Evolutionary conservation across 2,113 vertebrate genomes (phyloP), one percentile per base, ranked within the genome.

Genomic region (Empidonax alnorum): DNA sequence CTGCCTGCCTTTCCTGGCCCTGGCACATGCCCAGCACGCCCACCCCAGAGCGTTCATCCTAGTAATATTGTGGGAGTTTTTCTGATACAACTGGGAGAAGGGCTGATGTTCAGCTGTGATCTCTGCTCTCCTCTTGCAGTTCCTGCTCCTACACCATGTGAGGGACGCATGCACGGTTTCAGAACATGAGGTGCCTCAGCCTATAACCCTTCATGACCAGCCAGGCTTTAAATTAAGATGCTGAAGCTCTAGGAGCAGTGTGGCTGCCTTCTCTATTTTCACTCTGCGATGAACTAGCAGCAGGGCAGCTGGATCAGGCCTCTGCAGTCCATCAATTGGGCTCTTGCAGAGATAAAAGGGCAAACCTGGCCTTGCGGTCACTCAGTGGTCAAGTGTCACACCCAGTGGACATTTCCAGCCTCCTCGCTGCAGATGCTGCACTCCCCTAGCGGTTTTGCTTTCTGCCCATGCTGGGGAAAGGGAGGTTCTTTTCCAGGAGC

Each of bases 231-330:
- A 62, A 75, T 42, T 13, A 52, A 87, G 52, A 23, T 7, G 5
- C 31, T 58, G 63, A 59, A 76, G 53, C 42, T 81, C 47, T 72
- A 1, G 2, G 53, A 80, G 12, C 7, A 53, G 10, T 20, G 74
- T 42, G 79, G 9, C 53, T 56, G 63, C 78, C 69, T 68, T 65
- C 58, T 80, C 41, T 19, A 1, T 30, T 27, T 37, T 50, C 0
- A 0, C 1, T 1, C 13, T 1, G 3, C 46, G 10, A 31, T 62
- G 52, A 74, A 24, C 21, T 9, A 42, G 28, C 35, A 28, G 5
- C 55, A 39, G 35, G 23, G 7, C 22, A 56, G 66, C 22, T 82
- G 35, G 11, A 37, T 72, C 30, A 63, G 55, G 21, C 7, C 21
- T 47, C 62, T 63, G 11, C 3, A 7, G 24, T 56, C 68, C 42